Conservation (phyloP, 2,113 vertebrate species). For the Ailuropoda melanoleuca region DNA sequence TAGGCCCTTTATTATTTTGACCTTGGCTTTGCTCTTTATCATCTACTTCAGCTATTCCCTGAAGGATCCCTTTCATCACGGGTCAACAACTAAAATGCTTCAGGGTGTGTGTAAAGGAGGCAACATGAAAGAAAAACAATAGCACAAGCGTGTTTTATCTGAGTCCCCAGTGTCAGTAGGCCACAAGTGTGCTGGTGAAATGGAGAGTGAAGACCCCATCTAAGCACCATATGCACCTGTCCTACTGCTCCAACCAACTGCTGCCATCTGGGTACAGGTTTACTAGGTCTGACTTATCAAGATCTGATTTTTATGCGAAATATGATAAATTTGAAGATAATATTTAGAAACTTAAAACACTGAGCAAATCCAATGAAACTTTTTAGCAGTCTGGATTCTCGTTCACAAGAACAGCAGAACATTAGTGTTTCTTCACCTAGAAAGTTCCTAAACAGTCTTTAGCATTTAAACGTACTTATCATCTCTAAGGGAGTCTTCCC, state of each 20-base stretch:
- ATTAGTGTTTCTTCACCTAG: background rate
- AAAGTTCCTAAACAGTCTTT: background rate
- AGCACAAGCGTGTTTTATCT: background rate
- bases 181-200: background rate
- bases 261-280: background rate
- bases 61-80: background rate
- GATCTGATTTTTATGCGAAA: background rate
- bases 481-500: background rate
- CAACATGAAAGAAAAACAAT: background rate
- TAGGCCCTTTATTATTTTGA: background rate
- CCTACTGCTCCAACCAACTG: background rate
- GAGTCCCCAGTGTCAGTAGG: background rate
- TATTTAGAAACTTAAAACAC: background rate
- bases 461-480: background rate
- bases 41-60: background rate
- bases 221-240: background rate
- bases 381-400: background rate
- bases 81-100: conserved; percentile 39
- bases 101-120: background rate
- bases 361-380: background rate
- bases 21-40: background rate
- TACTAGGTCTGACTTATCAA: background rate
- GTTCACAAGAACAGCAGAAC: background rate
- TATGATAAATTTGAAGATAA: background rate
- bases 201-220: background rate